Percentiles rank a stretch among this genome's conserved stretches.
Evolutionary conservation across 2,113 vertebrate genomes (phyloP).

Genomic region (Cynopterus brachyotis): DNA sequence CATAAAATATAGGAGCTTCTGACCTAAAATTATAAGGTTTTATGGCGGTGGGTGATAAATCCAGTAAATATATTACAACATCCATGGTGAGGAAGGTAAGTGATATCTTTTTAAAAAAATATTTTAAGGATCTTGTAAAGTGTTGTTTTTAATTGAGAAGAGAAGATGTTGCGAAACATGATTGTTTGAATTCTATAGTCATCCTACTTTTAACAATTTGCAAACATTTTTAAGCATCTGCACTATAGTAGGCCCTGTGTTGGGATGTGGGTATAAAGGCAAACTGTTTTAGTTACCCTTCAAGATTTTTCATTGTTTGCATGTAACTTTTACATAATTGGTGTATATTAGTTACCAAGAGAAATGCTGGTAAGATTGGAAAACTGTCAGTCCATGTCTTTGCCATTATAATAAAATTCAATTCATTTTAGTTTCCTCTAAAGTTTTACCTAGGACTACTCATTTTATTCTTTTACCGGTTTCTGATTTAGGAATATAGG

Average conservation of each 20-base stretch:
- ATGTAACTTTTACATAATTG: slow-evolving; percentile 12
- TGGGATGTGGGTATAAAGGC: background rate
- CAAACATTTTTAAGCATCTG: background rate
- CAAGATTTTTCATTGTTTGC: background rate
- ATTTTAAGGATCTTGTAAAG: background rate
- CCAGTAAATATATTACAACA: background rate
- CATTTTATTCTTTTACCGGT: background rate
- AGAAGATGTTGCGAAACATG: background rate
- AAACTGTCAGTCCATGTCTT: background rate
- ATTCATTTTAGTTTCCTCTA: background rate
- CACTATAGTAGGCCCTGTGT: background rate
- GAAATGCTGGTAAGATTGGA: background rate
- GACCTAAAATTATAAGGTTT: background rate
- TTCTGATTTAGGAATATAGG: slow-evolving; percentile 14
- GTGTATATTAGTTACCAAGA: background rate
- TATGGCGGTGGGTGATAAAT: background rate
- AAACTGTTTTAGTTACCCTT: background rate
- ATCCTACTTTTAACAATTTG: background rate
- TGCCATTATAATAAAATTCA: background rate
- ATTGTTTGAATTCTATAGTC: background rate
- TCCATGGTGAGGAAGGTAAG: background rate
- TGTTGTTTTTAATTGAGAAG: background rate
- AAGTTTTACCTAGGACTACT: background rate
- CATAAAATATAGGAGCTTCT: slow-evolving; percentile 21
- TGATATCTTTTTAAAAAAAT: background rate